Percentiles rank a stretch among this genome's conserved stretches.
phyloP scores from a whole-genome alignment of 1,140 invertebrate species.

The Zelostemma sp. region DNA sequence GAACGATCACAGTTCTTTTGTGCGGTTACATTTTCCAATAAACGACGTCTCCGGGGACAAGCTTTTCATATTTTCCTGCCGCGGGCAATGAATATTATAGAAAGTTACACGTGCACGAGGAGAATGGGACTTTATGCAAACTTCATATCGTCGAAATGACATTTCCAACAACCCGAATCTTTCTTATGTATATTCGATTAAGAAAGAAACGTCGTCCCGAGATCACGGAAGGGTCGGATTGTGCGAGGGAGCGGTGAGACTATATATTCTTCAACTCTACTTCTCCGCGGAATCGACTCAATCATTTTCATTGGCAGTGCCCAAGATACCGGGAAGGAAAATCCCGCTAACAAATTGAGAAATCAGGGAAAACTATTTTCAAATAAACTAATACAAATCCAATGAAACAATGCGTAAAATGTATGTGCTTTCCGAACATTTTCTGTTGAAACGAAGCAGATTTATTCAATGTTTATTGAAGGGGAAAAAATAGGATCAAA shows the following conservation, averaged over 20 bases:
- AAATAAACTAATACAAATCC: no score
- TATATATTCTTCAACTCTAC: conserved; percentile 35
- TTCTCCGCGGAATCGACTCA: conserved; percentile 11
- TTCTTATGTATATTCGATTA: conserved; percentile 36
- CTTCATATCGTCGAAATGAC: conserved; percentile 15
- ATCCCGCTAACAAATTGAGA: no score
- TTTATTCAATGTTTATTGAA: no score
- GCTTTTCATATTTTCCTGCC: neutral
- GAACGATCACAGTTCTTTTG: neutral
- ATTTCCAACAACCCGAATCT: conserved; percentile 28
- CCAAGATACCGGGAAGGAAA: no score
- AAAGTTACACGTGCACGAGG: neutral
- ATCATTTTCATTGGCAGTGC: conserved; percentile 5
- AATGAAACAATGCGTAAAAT: no score
- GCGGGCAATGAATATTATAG: neutral
- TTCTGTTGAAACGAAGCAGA: no score
- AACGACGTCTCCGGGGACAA: neutral
- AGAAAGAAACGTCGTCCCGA: conserved; percentile 9
- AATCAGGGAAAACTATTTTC: no score
- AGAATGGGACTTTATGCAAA: conserved; percentile 5
- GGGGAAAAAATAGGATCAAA: no score
- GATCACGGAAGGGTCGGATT: conserved; percentile 12
- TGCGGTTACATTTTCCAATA: neutral
- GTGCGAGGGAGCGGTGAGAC: neutral
- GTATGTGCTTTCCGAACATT: no score